Evolutionary conservation across 2,888 invertebrate genomes (phyloP).

Genomic region (Lingula anatina): DNA sequence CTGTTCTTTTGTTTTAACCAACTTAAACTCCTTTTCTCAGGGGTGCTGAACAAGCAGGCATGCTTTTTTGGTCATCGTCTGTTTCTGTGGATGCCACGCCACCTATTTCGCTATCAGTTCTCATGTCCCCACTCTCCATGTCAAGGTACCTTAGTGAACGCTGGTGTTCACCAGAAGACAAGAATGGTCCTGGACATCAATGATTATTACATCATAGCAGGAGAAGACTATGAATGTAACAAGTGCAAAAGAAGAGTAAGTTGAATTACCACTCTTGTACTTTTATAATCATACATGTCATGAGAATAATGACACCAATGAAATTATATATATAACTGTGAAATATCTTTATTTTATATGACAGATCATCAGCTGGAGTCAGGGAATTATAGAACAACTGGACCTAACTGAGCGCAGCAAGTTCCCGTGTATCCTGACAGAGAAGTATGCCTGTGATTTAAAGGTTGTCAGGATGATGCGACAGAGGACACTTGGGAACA

Average conservation of each 20-base stretch:
- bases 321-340: no score
- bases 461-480: slow-evolving; percentile 13
- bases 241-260: slow-evolving; percentile 7
- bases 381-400: slow-evolving; percentile 15
- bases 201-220: slow-evolving; percentile 15
- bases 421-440: slow-evolving; percentile 18
- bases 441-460: slow-evolving; percentile 14
- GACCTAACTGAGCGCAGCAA: slow-evolving; percentile 13
- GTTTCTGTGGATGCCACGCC: slow-evolving; percentile 13
- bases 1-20: no score
- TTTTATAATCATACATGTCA: no score
- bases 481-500: slow-evolving; percentile 18
- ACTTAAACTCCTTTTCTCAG: no score
- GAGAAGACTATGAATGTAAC: slow-evolving; percentile 14
- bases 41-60: no score
- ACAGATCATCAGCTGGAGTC: slow-evolving; percentile 12
- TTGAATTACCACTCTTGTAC: no score
- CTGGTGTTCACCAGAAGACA: slow-evolving; percentile 12
- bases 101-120: slow-evolving; percentile 8
- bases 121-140: slow-evolving; percentile 8
- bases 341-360: no score
- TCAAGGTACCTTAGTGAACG: slow-evolving; percentile 6
- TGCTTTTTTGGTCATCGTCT: slow-evolving; percentile 13
- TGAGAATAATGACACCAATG: no score
- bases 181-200: slow-evolving; percentile 18